Evolutionary conservation across 2,113 vertebrate species (phyloP), one percentile per base, ranked within the genome.

Genomic region (Crotophaga sulcirostris): DNA sequence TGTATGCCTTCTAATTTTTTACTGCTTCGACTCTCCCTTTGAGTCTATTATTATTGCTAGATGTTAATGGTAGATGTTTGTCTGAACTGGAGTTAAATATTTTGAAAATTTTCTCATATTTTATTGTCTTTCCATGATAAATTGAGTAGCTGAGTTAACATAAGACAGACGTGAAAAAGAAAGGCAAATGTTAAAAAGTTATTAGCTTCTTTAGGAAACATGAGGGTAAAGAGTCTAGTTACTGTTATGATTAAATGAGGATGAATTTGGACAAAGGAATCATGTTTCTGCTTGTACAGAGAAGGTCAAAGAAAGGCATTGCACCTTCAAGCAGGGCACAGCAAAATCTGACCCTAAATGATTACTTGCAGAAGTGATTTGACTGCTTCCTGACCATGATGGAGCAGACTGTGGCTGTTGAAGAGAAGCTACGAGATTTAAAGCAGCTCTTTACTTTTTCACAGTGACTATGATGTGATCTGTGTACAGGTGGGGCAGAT

Each of bases 401-500:
- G 38, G n/a, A 64, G 21, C 21, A 59, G 26, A 16, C 16, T 21
- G 10, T 25, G 13, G 8, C 24, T 64, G 38, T 18, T 59, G 17
- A 34, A 81, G 42, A 24, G 20, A 64, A 73, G 4, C 2, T 0
- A 28, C 38, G 54, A 51, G 14, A 45, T 55, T 64, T 70, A 68
- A 82, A 70, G 20, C 10, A 68, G 9, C 9, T 83, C 18, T 31
- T 72, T 44, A 18, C 9, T 54, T 62, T 49, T 16, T 79, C 33
- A 29, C 3, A 1, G 8, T 0, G 1, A 21, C 51, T 62, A 7
- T 42, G 33, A 76, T 62, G 5, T 18, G 11, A 47, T 31, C 13
- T 44, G 18, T 25, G 6, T 25, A 44, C 16, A 42, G 9, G 55
- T 49, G 16, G 6, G 29, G 7, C 8, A 69, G 1, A 0, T 67